A percentile compares a stretch with the other conserved stretches of the same genome.
phyloP scores from a whole-genome alignment of 2,888 invertebrate genomes.

The Stegophylla sp. region DNA sequence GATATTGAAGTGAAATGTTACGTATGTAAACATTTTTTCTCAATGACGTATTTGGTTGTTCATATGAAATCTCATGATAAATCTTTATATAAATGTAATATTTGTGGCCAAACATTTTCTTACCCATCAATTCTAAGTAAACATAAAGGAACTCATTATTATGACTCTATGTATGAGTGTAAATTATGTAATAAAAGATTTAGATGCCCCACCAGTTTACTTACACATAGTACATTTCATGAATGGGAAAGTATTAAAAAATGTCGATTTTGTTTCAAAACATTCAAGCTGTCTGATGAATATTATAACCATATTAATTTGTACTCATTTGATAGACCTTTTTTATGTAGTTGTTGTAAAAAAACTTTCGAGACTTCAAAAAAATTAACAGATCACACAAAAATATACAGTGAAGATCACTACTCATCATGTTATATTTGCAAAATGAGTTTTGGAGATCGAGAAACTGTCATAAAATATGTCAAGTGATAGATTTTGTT shows the following conservation, averaged over 20 bases:
- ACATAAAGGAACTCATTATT: conserved; percentile 22
- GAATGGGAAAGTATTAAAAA: conserved; percentile 18
- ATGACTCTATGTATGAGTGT: not conserved
- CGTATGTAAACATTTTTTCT: conserved; percentile 23
- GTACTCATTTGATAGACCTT: not conserved
- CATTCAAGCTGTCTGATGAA: not conserved
- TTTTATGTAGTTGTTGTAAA: not conserved
- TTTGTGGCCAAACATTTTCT: conserved; percentile 28
- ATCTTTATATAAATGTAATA: conserved; percentile 15
- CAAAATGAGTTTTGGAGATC: conserved; percentile 27
- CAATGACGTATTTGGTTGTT: not conserved
- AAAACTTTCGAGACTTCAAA: not conserved
- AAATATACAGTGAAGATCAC: not conserved
- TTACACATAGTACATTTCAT: conserved; percentile 10
- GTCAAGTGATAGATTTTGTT: not conserved
- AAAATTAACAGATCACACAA: not conserved
- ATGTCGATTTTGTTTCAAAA: conserved; percentile 32
- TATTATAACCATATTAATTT: conserved; percentile 9
- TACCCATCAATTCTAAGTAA: conserved; percentile 23
- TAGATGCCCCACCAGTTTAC: not conserved
- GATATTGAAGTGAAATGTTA: conserved; percentile 23
- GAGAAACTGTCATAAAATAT: conserved; percentile 19
- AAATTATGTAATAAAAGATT: conserved; percentile 14
- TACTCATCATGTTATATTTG: conserved; percentile 16
- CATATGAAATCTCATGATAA: conserved; percentile 19